A percentile compares a stretch with the other conserved stretches of the same genome.
These are phyloP conservation scores for Drosophila bocki DNA, from an alignment of 1,140 invertebrate genomes.

Conservation along the genomic window DNA sequence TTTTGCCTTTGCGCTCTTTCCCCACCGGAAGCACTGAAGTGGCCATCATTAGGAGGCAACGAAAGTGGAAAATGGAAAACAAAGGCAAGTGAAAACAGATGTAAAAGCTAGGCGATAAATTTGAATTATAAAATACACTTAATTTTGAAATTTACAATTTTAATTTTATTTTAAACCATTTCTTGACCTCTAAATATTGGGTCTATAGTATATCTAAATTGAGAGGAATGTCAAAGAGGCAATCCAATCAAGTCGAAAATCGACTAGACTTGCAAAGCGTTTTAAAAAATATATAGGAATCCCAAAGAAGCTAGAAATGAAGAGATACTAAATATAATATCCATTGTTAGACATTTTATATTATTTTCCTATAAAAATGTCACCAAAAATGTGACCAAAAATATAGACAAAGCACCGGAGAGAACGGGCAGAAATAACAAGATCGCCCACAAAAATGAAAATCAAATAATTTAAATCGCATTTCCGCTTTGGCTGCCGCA, in stretches of 20 bases:
- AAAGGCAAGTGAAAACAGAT: constrained; percentile 18
- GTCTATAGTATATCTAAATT: too few species aligned
- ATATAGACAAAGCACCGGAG: neutral
- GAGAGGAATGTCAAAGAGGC: neutral
- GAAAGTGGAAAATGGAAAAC: constrained; percentile 26
- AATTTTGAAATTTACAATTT: neutral
- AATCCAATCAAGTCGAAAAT: too few species aligned
- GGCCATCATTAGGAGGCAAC: constrained; percentile 74
- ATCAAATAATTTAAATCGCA: constrained; percentile 84
- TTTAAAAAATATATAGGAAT: neutral
- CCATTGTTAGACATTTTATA: neutral
- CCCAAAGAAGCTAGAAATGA: neutral
- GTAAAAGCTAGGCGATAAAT: neutral
- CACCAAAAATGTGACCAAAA: neutral
- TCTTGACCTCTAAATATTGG: neutral
- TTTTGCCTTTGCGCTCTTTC: constrained; percentile 30
- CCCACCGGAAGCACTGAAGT: constrained; percentile 69
- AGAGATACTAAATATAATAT: too few species aligned
- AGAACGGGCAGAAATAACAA: constrained; percentile 5
- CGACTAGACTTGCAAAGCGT: neutral
- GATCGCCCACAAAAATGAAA: constrained; percentile 61
- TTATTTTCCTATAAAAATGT: neutral
- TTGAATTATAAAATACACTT: neutral
- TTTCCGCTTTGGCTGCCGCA: constrained; percentile 76
- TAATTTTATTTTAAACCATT: too few species aligned